Percentiles rank a stretch among this genome's conserved stretches.
Conservation (phyloP, 2,113 vertebrate species). For the Seriola dumerili region DNA sequence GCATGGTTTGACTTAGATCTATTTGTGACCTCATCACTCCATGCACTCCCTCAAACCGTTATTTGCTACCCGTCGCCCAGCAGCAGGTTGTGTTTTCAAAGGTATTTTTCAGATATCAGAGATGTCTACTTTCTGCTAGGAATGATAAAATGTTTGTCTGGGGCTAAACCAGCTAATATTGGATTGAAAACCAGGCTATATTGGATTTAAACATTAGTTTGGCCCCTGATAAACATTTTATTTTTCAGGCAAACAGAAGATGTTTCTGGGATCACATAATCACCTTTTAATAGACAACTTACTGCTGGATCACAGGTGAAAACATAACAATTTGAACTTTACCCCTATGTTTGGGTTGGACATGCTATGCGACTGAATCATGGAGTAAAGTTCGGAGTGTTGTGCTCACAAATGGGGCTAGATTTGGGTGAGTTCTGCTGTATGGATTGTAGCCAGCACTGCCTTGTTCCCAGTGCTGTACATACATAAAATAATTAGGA, state of each 20-base stretch:
- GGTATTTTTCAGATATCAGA: neutral
- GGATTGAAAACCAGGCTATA: conserved; percentile 14
- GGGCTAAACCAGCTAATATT: neutral
- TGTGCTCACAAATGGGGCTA: conserved; percentile 21
- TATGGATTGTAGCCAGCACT: conserved; percentile 19
- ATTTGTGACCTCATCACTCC: neutral
- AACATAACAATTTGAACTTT: fast-evolving
- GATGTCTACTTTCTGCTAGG: neutral
- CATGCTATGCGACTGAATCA: neutral
- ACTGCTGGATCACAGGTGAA: neutral
- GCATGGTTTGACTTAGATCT: neutral
- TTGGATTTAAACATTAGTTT: conserved; percentile 17
- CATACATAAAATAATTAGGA: conserved; percentile 20
- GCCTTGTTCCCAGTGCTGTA: conserved; percentile 12
- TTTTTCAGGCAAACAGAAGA: fast-evolving
- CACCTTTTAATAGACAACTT: neutral
- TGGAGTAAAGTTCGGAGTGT: neutral
- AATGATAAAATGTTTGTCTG: neutral
- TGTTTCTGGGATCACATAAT: neutral
- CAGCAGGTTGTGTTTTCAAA: neutral
- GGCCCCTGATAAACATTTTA: neutral
- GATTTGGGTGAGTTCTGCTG: conserved; percentile 25
- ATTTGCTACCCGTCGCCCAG: neutral
- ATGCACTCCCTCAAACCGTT: fast-evolving
- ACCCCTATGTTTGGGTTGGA: fast-evolving